Base-by-base conservation (phyloP, 2,113 vertebrate species). In the Megaceryle maxima region DNA sequence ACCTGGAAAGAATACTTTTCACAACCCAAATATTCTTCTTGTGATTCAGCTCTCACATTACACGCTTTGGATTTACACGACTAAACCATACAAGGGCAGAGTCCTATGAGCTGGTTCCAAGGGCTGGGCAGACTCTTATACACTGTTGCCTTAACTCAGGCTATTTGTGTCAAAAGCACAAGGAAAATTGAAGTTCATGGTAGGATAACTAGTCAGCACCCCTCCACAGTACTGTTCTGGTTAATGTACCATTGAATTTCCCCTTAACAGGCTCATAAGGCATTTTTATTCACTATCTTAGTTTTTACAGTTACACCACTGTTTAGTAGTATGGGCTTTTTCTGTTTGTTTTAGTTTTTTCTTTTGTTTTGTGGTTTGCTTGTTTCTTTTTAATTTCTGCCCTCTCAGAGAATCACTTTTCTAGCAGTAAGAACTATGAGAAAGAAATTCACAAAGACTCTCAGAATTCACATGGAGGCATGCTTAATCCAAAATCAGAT, bases 401-500 rank as follows among this genome's bases (percentile, higher is more conserved):
- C 8, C 24, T 70, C 72, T 55, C 19, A 67, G 43, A 82, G 26
- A 63, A 59, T 81, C 20, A 18, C 9, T 79, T 70, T 81, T 87
- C 53, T 83, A 76, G 16, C 48, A 85, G 24, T 60, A 60, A 62
- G n/a, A 85, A 62, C 25, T 57, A 37, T 60, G 57, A 84, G 74
- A 92, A 87, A 46, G 22, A 81, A 82, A 41, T 73, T 91, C 51
- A 37, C 31, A 57, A 64, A 55, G 46, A 44, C 6, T 31, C 68
- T 68, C 56, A 79, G 70, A 78, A 79, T 85, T 82, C 2, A 3
- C 24, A 63, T 29, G 66, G 31, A 86, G 20, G 8, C 6, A 13
- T 57, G 12, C 72, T 88, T 90, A 86, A 94, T 82, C 74, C 15
- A 29, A 87, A 95, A 94, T 84, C 74, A 82, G 73, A 63, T 39